Evolutionary conservation across 2,797 vertebrate genomes (phyloP), one percentile per base, ranked within the genome.

Genomic region (Manis javanica): DNA sequence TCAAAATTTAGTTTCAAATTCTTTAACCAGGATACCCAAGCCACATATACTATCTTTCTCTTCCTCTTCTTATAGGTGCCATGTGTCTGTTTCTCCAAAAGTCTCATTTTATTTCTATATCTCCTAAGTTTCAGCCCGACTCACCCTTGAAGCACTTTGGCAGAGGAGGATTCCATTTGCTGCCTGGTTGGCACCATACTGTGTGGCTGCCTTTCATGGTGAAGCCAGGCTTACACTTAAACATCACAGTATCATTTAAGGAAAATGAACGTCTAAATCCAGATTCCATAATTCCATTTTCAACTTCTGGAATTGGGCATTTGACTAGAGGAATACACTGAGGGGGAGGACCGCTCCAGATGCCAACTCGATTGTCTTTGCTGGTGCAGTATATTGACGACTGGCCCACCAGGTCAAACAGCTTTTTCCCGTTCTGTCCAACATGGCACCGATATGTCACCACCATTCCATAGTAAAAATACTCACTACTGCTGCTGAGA

Each of bases 341-440:
- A 0, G 98, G 97, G 0, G 95, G 93, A 14, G 92, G 93, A 2
- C 94, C 81, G 26, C 98, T 98, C 98, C 98, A 98, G 42, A 93
- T 84, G 10, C 98, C 98, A 74, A 84, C 71, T 90, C 9, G 49
- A 92, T 92, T 86, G 63, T 96, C 95, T 1, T 3, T 39, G 81
- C 94, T 98, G 94, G 98, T 98, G 74, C 98, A 98, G 93, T 98
- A 29, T 95, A 98, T 96, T 94, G 97, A 98, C 63, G 92, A 34
- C 53, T 98, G 78, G 68, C 98, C 98, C 0, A 95, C 89, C 4
- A 98, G 97, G 0, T 97, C 96, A 72, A 96, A 95, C 26, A 90
- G 94, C 69, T 97, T 96, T 85, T 88, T n/a, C 68, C 93, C 55
- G 61, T 79, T 77, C 8, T 9, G 23, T 42, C 98, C 98, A 0